phyloP scores from a whole-genome alignment of 2,113 vertebrate genomes.

The Agapornis roseicollis region DNA sequence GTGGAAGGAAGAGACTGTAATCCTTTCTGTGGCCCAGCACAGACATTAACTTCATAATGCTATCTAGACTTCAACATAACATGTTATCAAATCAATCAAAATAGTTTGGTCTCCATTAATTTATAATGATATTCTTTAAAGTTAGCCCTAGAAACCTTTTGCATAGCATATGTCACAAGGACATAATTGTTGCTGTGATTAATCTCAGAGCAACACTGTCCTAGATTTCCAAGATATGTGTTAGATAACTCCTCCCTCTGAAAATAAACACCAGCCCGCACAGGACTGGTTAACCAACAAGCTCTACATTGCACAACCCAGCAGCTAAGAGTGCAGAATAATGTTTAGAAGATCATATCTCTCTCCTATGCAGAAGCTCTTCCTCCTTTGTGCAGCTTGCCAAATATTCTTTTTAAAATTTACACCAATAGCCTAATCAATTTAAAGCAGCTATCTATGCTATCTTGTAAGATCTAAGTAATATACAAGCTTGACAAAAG shows the following conservation, averaged over 20 bases:
- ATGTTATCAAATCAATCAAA: background rate
- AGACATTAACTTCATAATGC: background rate
- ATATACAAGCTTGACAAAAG: background rate
- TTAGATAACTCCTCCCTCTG: background rate
- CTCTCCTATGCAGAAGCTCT: background rate
- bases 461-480: background rate
- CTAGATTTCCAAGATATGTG: background rate
- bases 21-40: background rate
- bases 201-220: background rate
- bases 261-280: background rate
- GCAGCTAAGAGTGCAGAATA: background rate
- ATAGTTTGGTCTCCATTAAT: background rate
- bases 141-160: background rate
- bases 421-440: background rate
- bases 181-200: background rate
- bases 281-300: background rate
- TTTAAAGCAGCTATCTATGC: background rate
- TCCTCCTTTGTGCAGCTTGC: background rate
- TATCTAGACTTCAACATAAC: background rate
- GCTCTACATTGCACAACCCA: conserved; percentile 6
- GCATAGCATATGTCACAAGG: background rate
- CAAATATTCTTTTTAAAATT: background rate
- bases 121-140: background rate
- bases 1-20: background rate
- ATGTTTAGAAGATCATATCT: background rate